Base-by-base conservation (phyloP, 1,140 invertebrate species). In the Penaeus chinensis region DNA sequence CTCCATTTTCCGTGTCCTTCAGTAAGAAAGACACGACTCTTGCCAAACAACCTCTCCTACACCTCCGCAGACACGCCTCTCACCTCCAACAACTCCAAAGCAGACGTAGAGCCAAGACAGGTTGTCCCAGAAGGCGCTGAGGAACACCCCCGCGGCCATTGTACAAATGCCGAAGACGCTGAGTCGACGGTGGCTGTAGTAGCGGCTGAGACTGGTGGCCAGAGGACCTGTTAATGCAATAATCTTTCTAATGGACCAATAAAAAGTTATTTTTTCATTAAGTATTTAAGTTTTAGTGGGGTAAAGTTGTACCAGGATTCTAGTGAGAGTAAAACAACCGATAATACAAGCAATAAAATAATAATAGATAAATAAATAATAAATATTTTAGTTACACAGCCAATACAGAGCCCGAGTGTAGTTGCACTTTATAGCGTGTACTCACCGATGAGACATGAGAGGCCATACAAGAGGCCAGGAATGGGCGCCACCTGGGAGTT, bases 61-160 rank as follows among this genome's bases (percentile, higher is more conserved):
- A 8, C 54, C 11, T 54, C 10, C 54, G 1, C 16, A 27, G 11
- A 20, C n/a, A n/a, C 7, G 27, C 24, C 24, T 32, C 84, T 66
- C 3, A 80, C 84, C 84, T 85, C 76, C 62, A n/a, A 85, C 16
- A 18, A 63, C 76, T 42, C 84, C 84, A 22, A 79, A 85, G 20
- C 84, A 85, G 37, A 80, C 19, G 77, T 85, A 85, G 42, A 80
- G 27, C 84, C 84, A 85, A 54, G 80, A 27, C 54, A 85, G 62
- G 27, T 76, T 85, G 20, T 78, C 69, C 63, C 27, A 79, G 20
- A 85, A 69, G 22, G 84, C 65, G 54, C 76, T 80, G 37, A 85
- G 42, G 13, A 80, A 22, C 18, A 85, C 27, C 20, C 62, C 84
- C 7, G 65, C 62, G 18, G 65, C 62, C 42, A n/a, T n/a, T 19